Percentiles rank a stretch among this genome's conserved stretches.
phyloP scores from a whole-genome alignment of 1,140 invertebrate genomes.

The Goniozus legneri region DNA sequence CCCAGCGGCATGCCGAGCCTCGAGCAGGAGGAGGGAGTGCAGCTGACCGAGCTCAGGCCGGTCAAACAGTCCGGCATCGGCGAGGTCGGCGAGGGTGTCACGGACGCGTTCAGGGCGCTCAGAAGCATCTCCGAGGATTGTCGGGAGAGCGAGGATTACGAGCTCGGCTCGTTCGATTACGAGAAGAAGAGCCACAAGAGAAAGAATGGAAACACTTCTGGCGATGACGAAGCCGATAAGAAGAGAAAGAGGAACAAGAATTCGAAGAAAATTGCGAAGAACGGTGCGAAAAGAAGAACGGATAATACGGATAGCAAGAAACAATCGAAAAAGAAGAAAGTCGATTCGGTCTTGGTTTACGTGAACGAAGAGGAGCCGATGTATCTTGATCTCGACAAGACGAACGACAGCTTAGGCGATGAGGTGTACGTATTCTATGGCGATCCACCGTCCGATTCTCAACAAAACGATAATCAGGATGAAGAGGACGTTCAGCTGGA shows the following conservation, averaged over 20 bases:
- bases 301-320: not conserved
- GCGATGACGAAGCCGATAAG: not conserved
- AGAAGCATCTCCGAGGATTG: conserved; percentile 33
- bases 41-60: conserved; percentile 46
- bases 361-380: not conserved
- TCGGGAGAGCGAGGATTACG: conserved; percentile 23
- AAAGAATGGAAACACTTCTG: not conserved
- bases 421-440: conserved; percentile 28
- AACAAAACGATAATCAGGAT: conserved; percentile 3
- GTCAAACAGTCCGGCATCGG: conserved; percentile 44
- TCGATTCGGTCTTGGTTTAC: not conserved
- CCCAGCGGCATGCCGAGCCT: conserved; percentile 16
- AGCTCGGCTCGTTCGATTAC: not conserved
- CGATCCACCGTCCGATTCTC: not conserved
- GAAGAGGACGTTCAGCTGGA: not conserved
- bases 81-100: conserved; percentile 18
- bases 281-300: not conserved
- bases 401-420: conserved; percentile 14
- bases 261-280: conserved; percentile 6
- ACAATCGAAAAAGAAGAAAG: conserved; percentile 3
- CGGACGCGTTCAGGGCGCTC: conserved; percentile 42
- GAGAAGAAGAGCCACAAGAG: not conserved
- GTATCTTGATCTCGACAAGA: conserved; percentile 6
- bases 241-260: conserved; percentile 4
- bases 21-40: conserved; percentile 38